phyloP scores from a whole-genome alignment of 2,113 vertebrate species.

The Laticauda colubrina region DNA sequence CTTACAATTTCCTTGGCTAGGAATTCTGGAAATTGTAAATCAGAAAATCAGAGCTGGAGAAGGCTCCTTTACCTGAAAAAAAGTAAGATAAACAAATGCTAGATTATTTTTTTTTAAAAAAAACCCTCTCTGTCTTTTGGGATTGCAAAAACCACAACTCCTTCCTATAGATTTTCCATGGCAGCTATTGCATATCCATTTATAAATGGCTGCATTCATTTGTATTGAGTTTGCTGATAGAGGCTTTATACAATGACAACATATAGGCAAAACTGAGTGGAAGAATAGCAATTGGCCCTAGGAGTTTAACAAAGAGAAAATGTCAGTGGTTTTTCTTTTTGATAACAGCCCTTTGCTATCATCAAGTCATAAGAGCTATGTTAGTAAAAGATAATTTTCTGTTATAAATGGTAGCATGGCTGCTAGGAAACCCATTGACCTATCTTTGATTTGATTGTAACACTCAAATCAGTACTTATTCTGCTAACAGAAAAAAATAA shows the following conservation, averaged over 20 bases:
- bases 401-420: conserved; percentile 55
- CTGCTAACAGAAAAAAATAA: conserved; percentile 26
- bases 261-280: conserved; percentile 13
- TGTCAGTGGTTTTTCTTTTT: conserved; percentile 38
- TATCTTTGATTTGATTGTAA: conserved; percentile 59
- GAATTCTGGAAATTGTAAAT: neutral
- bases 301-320: conserved; percentile 48
- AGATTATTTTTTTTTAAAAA: neutral
- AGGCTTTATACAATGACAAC: conserved; percentile 16
- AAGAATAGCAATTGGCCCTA: conserved; percentile 36
- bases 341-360: conserved; percentile 54
- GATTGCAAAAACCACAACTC: neutral
- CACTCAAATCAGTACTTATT: conserved; percentile 49
- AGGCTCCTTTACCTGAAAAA: neutral
- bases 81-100: neutral
- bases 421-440: conserved; percentile 51
- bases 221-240: neutral
- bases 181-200: neutral
- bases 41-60: neutral
- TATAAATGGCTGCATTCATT: neutral
- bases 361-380: conserved; percentile 48
- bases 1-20: neutral
- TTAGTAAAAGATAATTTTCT: conserved; percentile 50
- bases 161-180: neutral
- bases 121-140: neutral